These are phyloP conservation scores for Protobothrops mucrosquamatus DNA, from an alignment of 2,113 vertebrate genomes.

Conservation along the genomic window DNA sequence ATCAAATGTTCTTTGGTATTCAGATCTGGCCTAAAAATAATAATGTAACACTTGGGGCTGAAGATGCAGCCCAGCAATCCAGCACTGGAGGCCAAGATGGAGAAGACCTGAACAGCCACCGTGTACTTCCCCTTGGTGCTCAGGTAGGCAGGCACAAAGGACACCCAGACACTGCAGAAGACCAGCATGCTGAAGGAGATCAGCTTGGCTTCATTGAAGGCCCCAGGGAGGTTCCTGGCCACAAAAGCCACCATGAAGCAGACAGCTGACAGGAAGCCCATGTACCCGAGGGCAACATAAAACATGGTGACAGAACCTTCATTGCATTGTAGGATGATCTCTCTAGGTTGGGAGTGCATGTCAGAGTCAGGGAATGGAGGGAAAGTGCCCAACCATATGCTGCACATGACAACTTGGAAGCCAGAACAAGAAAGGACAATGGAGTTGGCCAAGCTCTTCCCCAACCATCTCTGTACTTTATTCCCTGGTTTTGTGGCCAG, in stretches of 20 bases:
- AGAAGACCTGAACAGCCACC: no score
- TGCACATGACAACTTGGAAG: neutral
- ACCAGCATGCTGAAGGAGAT: neutral
- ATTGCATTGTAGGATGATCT: neutral
- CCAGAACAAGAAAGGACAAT: neutral
- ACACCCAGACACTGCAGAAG: no score
- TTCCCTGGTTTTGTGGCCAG: neutral
- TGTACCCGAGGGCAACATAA: neutral
- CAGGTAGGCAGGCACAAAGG: no score
- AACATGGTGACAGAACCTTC: neutral
- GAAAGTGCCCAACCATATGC: neutral
- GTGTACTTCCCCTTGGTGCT: no score
- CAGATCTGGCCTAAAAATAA: neutral
- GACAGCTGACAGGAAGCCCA: neutral
- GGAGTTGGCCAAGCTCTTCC: neutral
- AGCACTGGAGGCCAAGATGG: no score
- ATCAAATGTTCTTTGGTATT: neutral
- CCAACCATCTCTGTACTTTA: neutral
- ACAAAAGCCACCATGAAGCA: neutral
- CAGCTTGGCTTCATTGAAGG: neutral
- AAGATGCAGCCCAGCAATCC: no score
- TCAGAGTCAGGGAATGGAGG: neutral
- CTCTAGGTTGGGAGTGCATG: neutral
- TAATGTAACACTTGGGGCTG: neutral
- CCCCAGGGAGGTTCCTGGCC: neutral